Evolutionary conservation across 2,113 vertebrate genomes (phyloP).

Genomic region (Anoplopoma fimbria): DNA sequence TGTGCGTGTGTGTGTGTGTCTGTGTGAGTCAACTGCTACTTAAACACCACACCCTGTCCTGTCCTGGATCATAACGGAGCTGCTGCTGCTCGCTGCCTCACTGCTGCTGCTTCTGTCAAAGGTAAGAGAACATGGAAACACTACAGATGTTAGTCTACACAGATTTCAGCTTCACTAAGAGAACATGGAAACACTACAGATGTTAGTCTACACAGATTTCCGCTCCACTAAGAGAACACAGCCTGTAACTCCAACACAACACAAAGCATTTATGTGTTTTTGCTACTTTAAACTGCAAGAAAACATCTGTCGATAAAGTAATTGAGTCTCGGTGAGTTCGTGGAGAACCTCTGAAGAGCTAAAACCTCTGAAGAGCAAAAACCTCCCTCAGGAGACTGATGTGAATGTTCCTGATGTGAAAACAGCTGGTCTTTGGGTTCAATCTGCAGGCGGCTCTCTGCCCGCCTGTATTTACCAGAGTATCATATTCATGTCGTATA

Average conservation of each 20-base stretch:
- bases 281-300: background rate
- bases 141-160: background rate
- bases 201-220: background rate
- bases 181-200: too few species aligned
- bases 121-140: constrained; percentile 66
- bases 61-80: constrained; percentile 63
- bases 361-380: background rate
- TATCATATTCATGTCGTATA: background rate
- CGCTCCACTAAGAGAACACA: background rate
- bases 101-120: constrained; percentile 41
- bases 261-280: background rate
- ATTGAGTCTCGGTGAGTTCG: background rate
- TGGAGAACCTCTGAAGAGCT: background rate
- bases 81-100: constrained; percentile 56
- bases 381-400: background rate
- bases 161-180: background rate
- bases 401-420: background rate
- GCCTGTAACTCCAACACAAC: background rate
- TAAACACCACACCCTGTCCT: constrained; percentile 80
- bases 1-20: constrained; percentile 36
- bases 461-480: background rate
- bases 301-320: background rate
- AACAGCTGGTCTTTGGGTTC: constrained; percentile 9
- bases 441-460: constrained; percentile 6
- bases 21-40: constrained; percentile 65